Evolutionary conservation across 2,113 vertebrate species (phyloP).

Genomic region (Sinocyclocheilus rhinocerous): DNA sequence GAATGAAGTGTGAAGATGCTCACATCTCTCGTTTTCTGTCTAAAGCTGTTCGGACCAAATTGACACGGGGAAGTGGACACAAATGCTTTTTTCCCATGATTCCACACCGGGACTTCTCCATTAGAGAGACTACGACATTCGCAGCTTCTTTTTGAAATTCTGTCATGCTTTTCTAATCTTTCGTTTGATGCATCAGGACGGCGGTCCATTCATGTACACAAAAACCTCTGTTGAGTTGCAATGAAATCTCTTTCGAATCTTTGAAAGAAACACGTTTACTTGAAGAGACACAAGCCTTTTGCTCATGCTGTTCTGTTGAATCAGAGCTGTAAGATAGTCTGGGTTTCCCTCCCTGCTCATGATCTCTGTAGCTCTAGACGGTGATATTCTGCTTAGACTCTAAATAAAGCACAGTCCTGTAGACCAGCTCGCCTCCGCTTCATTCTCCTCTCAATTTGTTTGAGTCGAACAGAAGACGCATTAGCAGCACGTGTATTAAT

Average conservation of each 20-base stretch:
- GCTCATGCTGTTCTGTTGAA: slow-evolving; percentile 60
- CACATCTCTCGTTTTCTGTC: no score
- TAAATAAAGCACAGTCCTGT: slow-evolving; percentile 86
- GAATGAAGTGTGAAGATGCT: no score
- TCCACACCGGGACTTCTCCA: neutral
- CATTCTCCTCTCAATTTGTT: slow-evolving; percentile 24
- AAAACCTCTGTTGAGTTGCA: neutral
- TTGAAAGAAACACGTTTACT: slow-evolving; percentile 29
- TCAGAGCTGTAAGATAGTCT: slow-evolving; percentile 77
- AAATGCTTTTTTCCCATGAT: neutral
- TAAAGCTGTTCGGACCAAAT: no score
- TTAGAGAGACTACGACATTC: neutral
- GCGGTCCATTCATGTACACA: neutral
- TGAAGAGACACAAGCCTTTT: slow-evolving; percentile 42
- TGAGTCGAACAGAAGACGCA: no score
- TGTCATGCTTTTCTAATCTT: neutral
- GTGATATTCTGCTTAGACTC: slow-evolving; percentile 85
- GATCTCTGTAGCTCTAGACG: slow-evolving; percentile 84
- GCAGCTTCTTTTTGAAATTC: neutral
- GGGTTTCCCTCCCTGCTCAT: slow-evolving; percentile 76
- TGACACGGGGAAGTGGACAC: no score
- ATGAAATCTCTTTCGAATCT: slow-evolving; percentile 21
- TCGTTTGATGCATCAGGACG: neutral
- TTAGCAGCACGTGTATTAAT: no score
- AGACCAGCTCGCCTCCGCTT: slow-evolving; percentile 71